Evolutionary conservation across 92 coral and sea anemone species (phyloP), one percentile per base, ranked within the genome.

Genomic region (Phenganax stokvisi): DNA sequence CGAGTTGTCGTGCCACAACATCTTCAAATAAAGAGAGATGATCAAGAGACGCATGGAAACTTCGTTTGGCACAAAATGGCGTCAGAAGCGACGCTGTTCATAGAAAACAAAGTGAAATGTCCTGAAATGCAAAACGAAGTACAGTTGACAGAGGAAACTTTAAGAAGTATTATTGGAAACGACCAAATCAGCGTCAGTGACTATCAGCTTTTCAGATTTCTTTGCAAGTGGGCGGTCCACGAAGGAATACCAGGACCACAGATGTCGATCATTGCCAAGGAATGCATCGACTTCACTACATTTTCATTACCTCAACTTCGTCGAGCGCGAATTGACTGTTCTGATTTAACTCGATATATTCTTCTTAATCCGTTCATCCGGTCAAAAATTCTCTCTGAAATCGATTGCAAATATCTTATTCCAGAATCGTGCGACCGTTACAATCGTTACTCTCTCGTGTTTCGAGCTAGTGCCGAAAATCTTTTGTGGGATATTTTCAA

Each of bases 21-120:
- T 52, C 85, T 86, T 27, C 52, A 12, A 57, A 12, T 65, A 12
- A 85, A 71, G 5, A 82, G 90, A 10, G 58, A 10, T 7, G 82
- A 85, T 57, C 28, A 63, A 27, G 51, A 55, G 52, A 60, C 52
- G 65, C 74, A 61, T 7, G 84, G 59, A 70, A 81, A 88, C 62
- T 92, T 86, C 75, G 90, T 92, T 68, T 92, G 97, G 97, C 90
- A 87, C 65, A 88, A 88, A 29, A 87, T 90, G 76, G 72, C 67
- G 60, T 77, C 85, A 63, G 56, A 84, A 47, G 94, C 94, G 0
- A 80, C 75, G 61, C 51, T 90, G 54, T 90, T 90, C 52, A 87
- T 88, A 64, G 83, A 66, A 13, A 91, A 88, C 65, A 82, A 60
- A 9, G 61, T 59, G 54, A 58, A 56, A 59, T 79, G 81, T 55